These are phyloP conservation scores for Saguinus imperator DNA, from an alignment of 2,113 vertebrate genomes.

Conservation along the genomic window DNA sequence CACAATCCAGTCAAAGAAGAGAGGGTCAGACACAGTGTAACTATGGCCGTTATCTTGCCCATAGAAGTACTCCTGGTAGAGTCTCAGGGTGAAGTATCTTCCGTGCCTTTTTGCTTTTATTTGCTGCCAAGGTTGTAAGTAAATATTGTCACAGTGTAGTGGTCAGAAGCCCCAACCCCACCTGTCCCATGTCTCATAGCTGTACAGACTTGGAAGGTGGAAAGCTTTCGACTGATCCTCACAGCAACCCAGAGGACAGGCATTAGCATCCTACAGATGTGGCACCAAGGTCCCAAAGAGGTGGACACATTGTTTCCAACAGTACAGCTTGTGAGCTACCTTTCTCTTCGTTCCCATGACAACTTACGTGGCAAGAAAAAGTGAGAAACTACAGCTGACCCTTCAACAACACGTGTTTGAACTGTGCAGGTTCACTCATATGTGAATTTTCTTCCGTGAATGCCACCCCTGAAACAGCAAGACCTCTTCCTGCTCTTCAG, in stretches of 20 bases:
- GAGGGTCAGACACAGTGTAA: not conserved
- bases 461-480: not conserved
- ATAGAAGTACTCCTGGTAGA: not conserved
- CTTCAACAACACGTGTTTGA: not conserved
- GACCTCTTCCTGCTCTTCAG: not conserved
- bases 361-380: not conserved
- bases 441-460: not conserved
- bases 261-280: not conserved
- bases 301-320: not conserved
- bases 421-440: not conserved
- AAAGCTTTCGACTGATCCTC: not conserved
- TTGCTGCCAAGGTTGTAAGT: rapidly evolving
- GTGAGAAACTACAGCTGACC: not conserved
- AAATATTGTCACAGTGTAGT: not conserved
- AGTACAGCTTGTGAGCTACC: rapidly evolving
- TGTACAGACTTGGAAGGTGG: not conserved
- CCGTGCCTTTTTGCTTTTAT: too few relatives aligned
- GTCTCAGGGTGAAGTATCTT: rapidly evolving
- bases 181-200: too few relatives aligned
- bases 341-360: not conserved
- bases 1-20: not conserved
- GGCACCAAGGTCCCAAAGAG: not conserved
- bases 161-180: not conserved
- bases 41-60: rapidly evolving
- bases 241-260: rapidly evolving